Evolutionary conservation across 2,797 vertebrate species (phyloP), one percentile per base, ranked within the genome.

Genomic region (Cuniculus paca): DNA sequence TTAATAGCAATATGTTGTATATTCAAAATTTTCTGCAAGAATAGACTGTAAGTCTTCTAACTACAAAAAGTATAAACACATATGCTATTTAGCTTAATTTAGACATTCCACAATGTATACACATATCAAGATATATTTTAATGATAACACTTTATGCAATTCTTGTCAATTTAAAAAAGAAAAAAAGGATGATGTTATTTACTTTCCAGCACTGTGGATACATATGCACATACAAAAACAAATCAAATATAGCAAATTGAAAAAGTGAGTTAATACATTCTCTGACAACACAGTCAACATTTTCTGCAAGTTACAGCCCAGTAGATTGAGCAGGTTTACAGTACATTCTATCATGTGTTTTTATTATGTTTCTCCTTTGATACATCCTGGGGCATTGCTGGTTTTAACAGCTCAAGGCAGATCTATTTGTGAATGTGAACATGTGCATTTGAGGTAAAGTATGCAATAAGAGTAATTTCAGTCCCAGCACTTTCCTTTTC

Each of bases 371-470:
- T 86, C 24, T 68, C 31, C 63, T 97, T 80, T 87, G 96, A 72
- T 54, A 54, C 28, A 82, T 42, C 74, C 16, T 0, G 88, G 96
- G 83, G 63, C 91, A 93, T 89, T 92, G 63, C 13, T 81, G 94
- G 90, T 70, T 90, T 70, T 95, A 90, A 96, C 86, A 97, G 86
- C 88, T 86, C 22, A 88, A 95, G 83, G 58, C 92, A 98, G 97
- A 95, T 79, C 88, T 80, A 81, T 96, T 90, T 96, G 90, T 88
- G 93, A 98, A 98, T 63, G 42, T 84, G 90, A 98, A 50, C 24
- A 4, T 28, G 54, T 58, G 39, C 5, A 60, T 97, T 98, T 97
- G 95, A 94, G 77, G 77, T 70, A 45, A 96, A 94, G 93, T 24
- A 63, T 4, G 16, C 17, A 82, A 79, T 92, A 80, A 95, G 96